phyloP scores from a whole-genome alignment of 2,888 invertebrate genomes.

The Dryobotodes eremita region DNA sequence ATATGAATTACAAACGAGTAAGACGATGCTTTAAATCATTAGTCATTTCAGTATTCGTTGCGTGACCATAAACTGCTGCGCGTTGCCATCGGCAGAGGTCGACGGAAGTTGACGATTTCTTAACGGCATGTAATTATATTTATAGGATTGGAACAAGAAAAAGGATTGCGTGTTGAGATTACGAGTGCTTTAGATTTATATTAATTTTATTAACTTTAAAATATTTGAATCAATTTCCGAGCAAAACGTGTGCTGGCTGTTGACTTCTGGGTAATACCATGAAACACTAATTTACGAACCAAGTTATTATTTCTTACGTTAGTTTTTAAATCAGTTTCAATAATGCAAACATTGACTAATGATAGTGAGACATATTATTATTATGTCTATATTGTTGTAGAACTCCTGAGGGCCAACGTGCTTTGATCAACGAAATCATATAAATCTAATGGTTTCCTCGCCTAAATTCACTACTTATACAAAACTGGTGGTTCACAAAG shows the following conservation, averaged over 20 bases:
- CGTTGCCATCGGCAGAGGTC: constrained; percentile 78
- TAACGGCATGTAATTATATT: constrained; percentile 76
- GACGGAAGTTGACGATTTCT: constrained; percentile 87
- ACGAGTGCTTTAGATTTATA: constrained; percentile 29
- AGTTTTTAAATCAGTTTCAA: background rate
- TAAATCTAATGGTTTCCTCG: background rate
- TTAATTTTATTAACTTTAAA: background rate
- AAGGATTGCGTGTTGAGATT: constrained; percentile 55
- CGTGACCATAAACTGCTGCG: constrained; percentile 79
- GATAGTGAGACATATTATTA: background rate
- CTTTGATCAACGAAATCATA: background rate
- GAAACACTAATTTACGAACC: background rate
- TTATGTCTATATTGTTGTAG: background rate
- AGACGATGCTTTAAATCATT: constrained; percentile 59
- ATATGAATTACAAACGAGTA: constrained; percentile 30
- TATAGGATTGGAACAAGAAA: constrained; percentile 74
- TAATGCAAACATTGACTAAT: background rate
- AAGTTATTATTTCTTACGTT: background rate
- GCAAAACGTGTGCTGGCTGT: background rate
- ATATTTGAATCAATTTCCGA: constrained; percentile 1
- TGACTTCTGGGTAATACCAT: background rate
- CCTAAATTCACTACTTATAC: background rate
- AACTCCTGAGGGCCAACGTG: too few relatives aligned
- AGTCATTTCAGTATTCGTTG: constrained; percentile 68
- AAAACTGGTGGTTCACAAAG: background rate